Evolutionary conservation across 2,888 invertebrate species (phyloP).

Genomic region (Cetonia aurata): DNA sequence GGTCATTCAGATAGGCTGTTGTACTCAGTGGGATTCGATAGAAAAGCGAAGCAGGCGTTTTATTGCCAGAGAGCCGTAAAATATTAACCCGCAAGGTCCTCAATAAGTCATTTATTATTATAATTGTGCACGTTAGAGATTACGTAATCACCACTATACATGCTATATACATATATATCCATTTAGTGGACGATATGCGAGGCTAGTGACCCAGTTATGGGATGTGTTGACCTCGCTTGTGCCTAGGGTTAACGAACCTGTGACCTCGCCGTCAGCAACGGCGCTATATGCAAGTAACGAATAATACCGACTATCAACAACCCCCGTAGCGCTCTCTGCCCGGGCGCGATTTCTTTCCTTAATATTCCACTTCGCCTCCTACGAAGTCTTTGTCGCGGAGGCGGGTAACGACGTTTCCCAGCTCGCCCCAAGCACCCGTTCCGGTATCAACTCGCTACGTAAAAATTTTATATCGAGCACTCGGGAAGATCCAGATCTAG

Average conservation of each 20-base stretch:
- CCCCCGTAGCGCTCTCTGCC: slow-evolving; percentile 33
- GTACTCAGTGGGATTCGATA: not conserved
- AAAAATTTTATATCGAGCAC: slow-evolving; percentile 24
- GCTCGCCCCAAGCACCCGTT: slow-evolving; percentile 9
- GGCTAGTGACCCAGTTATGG: slow-evolving; percentile 53
- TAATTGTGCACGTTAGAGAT: slow-evolving; percentile 29
- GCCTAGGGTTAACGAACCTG: slow-evolving; percentile 53
- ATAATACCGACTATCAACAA: not conserved
- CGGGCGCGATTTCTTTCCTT: slow-evolving; percentile 34
- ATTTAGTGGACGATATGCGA: slow-evolving; percentile 47
- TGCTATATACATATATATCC: slow-evolving; percentile 4
- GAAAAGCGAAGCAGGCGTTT: not conserved
- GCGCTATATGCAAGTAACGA: slow-evolving; percentile 5
- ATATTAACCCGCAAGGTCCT: slow-evolving; percentile 48
- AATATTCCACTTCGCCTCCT: slow-evolving; percentile 24
- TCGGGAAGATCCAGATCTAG: slow-evolving; percentile 29
- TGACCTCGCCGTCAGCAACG: slow-evolving; percentile 48
- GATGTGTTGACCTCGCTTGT: slow-evolving; percentile 50
- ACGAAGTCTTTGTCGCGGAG: slow-evolving; percentile 16
- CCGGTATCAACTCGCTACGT: slow-evolving; percentile 6
- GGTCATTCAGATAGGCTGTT: not conserved
- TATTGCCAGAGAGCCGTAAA: slow-evolving; percentile 42
- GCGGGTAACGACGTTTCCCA: slow-evolving; percentile 19
- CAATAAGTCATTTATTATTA: slow-evolving; percentile 51
- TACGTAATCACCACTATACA: slow-evolving; percentile 47